Conservation (phyloP, 2,113 vertebrate genomes). For the Thermophis baileyi region DNA sequence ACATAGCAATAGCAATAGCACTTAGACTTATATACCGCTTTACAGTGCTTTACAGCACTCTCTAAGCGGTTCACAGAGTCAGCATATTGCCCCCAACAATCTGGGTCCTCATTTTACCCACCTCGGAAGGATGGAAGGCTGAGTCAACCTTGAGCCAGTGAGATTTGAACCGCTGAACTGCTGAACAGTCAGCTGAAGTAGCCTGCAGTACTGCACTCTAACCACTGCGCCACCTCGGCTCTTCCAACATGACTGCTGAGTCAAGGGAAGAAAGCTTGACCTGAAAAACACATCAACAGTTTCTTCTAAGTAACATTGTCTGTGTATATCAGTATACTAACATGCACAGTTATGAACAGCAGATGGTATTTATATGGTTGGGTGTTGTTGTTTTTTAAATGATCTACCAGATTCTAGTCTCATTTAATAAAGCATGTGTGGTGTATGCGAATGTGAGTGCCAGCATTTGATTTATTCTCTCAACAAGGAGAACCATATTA, state of each 20-base stretch:
- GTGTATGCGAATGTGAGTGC: neutral
- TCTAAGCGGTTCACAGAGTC: too few species aligned
- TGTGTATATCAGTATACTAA: neutral
- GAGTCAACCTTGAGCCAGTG: too few species aligned
- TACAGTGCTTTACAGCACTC: too few species aligned
- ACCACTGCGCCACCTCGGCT: too few species aligned
- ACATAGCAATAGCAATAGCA: too few species aligned
- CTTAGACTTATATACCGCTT: too few species aligned
- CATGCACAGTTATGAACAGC: neutral
- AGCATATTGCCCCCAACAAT: too few species aligned
- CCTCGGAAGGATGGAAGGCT: too few species aligned
- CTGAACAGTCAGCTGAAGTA: too few species aligned
- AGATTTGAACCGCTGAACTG: too few species aligned
- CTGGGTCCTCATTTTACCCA: too few species aligned
- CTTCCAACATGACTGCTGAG: constrained; percentile 20
- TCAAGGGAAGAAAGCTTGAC: neutral
- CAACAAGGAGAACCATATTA: neutral
- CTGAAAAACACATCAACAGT: neutral
- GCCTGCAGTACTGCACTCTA: too few species aligned
- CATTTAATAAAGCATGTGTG: neutral
- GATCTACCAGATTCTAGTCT: neutral
- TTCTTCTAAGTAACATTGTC: neutral
- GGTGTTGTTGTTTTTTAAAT: neutral
- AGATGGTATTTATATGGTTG: neutral
- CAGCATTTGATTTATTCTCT: neutral